Evolutionary conservation across 1,140 invertebrate genomes (phyloP), one percentile per base, ranked within the genome.

Genomic region (Pseudomyrmex pallidus): DNA sequence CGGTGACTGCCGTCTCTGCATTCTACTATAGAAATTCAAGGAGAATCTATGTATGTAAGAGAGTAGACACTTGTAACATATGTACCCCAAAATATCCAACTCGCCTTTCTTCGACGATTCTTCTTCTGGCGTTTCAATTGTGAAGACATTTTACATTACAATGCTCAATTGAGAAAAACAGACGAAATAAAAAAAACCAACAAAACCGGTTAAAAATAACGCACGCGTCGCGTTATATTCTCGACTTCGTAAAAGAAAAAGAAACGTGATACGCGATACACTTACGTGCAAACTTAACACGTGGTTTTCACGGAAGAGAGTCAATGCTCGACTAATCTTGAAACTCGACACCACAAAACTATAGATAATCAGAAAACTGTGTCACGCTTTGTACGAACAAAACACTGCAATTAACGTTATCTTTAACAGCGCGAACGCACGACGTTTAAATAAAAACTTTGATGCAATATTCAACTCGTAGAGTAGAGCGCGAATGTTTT

Each of bases 1-100:
- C 90, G 90, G 66, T 84, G 83, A 35, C 20, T 63, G 72, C 44
- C 64, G 76, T 48, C 72, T 85, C 82, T 86, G 84, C 72, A 48
- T 8, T 59, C 70, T 22, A 25, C 25, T 46, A 12, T 72, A 59
- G 66, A 50, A 70, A 50, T 56, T 80, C 54, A 80, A 72, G 66
- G 76, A 78, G 62, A 76, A 15, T 46, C 52, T 77, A 20, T 17
- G 35, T 25, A 59, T 17, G 12, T 20, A 44, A 61, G 74, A 15
- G 74, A 35, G 35, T 35, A 35, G 35, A 7, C 35, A 35, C 35
- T 35, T 35, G 35, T 35, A 35, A 54, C 57, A 44, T 57, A 48
- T 35, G 56, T 67, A 46, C 13, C n/a, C 13, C n/a, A 15, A 61
- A 59, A 80, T 50, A 72, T 57, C 46, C 22, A 12, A 15, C 35